Evolutionary conservation across 2,113 vertebrate species (phyloP), one percentile per base, ranked within the genome.

Genomic region (Chaetura pelagica): DNA sequence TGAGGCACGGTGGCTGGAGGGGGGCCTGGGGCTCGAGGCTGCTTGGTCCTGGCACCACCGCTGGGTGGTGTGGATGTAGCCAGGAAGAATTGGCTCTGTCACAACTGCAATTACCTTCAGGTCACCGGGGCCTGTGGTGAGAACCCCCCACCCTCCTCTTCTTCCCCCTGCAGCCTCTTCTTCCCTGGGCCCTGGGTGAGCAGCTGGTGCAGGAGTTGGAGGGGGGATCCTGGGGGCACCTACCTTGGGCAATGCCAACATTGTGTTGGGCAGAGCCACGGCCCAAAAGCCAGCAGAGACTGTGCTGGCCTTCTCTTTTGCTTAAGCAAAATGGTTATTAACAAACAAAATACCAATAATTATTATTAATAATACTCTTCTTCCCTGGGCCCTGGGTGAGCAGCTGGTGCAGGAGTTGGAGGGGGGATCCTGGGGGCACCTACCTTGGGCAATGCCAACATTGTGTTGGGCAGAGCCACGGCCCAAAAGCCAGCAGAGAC

Each of bases 41-140:
- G 52, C 54, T 19, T 58, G 21, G 34, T 8, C 22, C 8, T 23
- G 29, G n/a, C 30, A 27, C 30, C 12, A 4, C 22, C 27, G 29
- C 30, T 67, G 20, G 30, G 24, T 3, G 9, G 17, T 1, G 2
- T 5, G 26, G 57, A 30, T 2, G 2, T 0, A 2, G 24, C 14
- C 0, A 14, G 35, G 64, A 58, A 38, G 57, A 44, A 40, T n/a
- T 34, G 38, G 19, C 34, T 72, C 27, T 20, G 5, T 34, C 51
- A 15, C 12, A 14, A 7, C 32, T 62, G 40, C 13, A 23, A 4
- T 26, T 20, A 27, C 32, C 34, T 22, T 57, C 15, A 7, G 29
- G 62, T 32, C 40, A 32, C 26, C 7, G 2, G 35, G 18, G 32
- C 15, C 48, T 77, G 23, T 1, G 1, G 13, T 11, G 30, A 81